Evolutionary conservation across 1,140 invertebrate species (phyloP), one percentile per base, ranked within the genome.

Genomic region (Anoplolepis gracilipes): DNA sequence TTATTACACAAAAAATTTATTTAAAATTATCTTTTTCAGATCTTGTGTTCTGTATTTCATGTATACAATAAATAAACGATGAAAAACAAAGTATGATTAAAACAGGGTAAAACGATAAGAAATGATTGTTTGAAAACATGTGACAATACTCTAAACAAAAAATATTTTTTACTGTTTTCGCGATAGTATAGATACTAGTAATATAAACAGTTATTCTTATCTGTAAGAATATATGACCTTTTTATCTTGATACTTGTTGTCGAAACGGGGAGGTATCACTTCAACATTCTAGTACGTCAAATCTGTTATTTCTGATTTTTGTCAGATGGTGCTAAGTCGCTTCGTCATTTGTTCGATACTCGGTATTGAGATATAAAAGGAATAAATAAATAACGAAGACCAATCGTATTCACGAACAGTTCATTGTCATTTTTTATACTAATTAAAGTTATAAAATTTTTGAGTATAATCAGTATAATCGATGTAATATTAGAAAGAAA

Each of bases 161-260:
- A 77, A 6, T 11, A n/a, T n/a, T n/a, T 64, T 77, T 77, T 64
- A 25, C 42, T 39, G 39, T 6, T 42, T n/a, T 42, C 25, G n/a
- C 36, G 75, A 77, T 46, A 76, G 61, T 5, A n/a, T n/a, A 11
- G 39, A 46, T 77, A 57, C n/a, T 33, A n/a, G 25, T 22, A 62
- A 64, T 42, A 62, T 5, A 42, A 42, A 64, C 55, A 64, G 25
- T 16, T n/a, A 39, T 30, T 77, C 25, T 77, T 77, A 30, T 59
- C 36, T 2, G 2, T 46, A 77, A 77, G 22, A 77, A 77, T 77
- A 42, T 77, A 77, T 25, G 36, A 64, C 2, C 25, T 30, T 19
- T 64, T 77, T 62, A 76, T 76, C 73, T 16, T 46, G 39, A 13
- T 64, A 64, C 25, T 42, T 16, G 57, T 62, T 61, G 57, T 8